These are phyloP conservation scores for Lemur catta DNA, from an alignment of 2,797 vertebrate species.

Conservation along the genomic window DNA sequence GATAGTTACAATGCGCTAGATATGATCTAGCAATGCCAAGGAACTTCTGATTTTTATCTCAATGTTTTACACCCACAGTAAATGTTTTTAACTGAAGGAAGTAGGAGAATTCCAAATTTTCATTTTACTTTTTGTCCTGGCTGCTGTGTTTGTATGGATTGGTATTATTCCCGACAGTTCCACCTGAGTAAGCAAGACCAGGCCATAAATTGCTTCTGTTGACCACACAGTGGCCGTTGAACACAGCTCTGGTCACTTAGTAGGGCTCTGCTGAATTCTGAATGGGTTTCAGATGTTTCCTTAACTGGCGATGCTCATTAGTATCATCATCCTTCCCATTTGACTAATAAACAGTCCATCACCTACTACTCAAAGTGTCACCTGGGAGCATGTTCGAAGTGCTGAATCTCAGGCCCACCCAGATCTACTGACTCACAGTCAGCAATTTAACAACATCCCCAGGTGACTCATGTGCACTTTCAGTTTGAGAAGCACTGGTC, in stretches of 20 bases:
- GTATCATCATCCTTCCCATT: neutral
- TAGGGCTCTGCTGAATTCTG: neutral
- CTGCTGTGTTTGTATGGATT: neutral
- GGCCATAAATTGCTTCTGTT: neutral
- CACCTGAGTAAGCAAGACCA: neutral
- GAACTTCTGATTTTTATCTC: conserved; percentile 18
- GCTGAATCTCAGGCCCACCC: neutral
- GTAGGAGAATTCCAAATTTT: neutral
- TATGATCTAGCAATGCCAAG: neutral
- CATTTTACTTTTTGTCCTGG: neutral
- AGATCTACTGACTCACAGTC: neutral
- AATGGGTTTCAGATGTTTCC: neutral
- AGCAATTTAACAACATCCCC: neutral
- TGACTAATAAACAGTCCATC: neutral
- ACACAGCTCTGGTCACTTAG: neutral
- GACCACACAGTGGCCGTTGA: neutral
- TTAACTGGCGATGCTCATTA: neutral
- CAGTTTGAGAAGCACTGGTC: neutral
- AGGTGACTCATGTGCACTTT: neutral
- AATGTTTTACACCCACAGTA: conserved; percentile 2
- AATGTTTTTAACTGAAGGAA: conserved; percentile 25
- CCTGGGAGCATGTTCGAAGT: neutral
- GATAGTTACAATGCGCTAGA: neutral
- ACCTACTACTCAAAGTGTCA: neutral
- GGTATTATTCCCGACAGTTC: neutral